These are phyloP conservation scores for Shargacucullia verbasci DNA, from an alignment of 2,888 invertebrate species.

Conservation along the genomic window DNA sequence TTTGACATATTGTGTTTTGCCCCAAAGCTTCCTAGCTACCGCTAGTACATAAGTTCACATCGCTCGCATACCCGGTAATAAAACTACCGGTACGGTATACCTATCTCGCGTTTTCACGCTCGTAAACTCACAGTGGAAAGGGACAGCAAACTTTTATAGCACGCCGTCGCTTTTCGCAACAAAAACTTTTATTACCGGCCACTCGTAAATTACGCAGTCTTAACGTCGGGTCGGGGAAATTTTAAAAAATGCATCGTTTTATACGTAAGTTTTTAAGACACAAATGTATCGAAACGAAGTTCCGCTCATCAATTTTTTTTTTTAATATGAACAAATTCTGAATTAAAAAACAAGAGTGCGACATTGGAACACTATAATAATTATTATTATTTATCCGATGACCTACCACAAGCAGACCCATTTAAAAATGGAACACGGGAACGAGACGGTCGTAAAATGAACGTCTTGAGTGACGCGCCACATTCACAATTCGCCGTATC, in stretches of 20 bases:
- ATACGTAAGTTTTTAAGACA: constrained; percentile 43
- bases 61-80: constrained; percentile 74
- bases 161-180: constrained; percentile 81
- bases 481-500: constrained; percentile 38
- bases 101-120: constrained; percentile 83
- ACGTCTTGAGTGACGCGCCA: constrained; percentile 71
- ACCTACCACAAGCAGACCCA: constrained; percentile 85
- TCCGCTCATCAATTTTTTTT: neutral
- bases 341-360: constrained; percentile 1
- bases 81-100: constrained; percentile 81
- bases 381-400: constrained; percentile 69
- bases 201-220: constrained; percentile 86
- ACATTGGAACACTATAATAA: constrained; percentile 8
- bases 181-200: constrained; percentile 86
- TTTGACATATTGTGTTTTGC: constrained; percentile 54
- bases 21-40: constrained; percentile 53
- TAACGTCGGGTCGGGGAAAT: constrained; percentile 67
- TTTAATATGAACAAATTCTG: neutral
- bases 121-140: constrained; percentile 78
- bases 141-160: constrained; percentile 80
- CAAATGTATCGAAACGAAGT: constrained; percentile 8
- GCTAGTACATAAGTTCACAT: constrained; percentile 60
- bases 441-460: constrained; percentile 84
- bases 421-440: constrained; percentile 85
- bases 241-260: constrained; percentile 61